Base-by-base conservation (phyloP, 2,113 vertebrate species). In the Nannospalax galili region DNA sequence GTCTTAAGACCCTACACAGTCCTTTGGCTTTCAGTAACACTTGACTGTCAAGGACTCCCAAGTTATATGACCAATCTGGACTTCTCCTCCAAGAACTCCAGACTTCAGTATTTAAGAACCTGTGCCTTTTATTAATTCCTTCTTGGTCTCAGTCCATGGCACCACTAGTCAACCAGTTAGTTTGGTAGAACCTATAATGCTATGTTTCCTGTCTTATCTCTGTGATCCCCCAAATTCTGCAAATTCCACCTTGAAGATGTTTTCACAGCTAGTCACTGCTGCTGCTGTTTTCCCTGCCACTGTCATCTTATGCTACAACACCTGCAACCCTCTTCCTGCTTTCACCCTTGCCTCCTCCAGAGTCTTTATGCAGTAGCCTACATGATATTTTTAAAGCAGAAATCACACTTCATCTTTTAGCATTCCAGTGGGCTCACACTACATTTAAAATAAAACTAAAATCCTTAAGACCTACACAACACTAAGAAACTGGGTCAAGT, bases 351-450 rank as follows among this genome's bases (percentile, higher is more conserved):
- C 48, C 77, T 52, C 8, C 30, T 74, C 45, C 52, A 67, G 8
- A 73, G 37, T 84, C n/a, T 69, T 42, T 37, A 20, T 3, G 12
- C 7, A 37, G 74, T 77, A 78, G 28, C n/a, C 35, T 74, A 19
- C 60, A 16, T 69, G 87, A 60, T 94, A 96, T 89, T 92, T 93
- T 95, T 96, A 87, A 94, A 95, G 74, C 62, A 87, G 65, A 96
- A 90, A 91, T 95, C 75, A 91, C 42, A 88, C 69, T 37, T 84
- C 30, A 52, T 65, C 58, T 88, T 96, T 91, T 91, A 91, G 64
- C 60, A 89, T 94, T 74, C 91, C 35, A 45, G 92, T 79, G 32
- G 86, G 86, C 42, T 94, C 77, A 48, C 4, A 8, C 67, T 92
- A 64, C 40, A 58, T 84, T 90, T 90, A 87, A 94, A 93, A 94